Percentiles rank a stretch among this genome's conserved stretches.
These are phyloP conservation scores for Axis porcinus DNA, from an alignment of 2,113 vertebrate species.

Conservation along the genomic window DNA sequence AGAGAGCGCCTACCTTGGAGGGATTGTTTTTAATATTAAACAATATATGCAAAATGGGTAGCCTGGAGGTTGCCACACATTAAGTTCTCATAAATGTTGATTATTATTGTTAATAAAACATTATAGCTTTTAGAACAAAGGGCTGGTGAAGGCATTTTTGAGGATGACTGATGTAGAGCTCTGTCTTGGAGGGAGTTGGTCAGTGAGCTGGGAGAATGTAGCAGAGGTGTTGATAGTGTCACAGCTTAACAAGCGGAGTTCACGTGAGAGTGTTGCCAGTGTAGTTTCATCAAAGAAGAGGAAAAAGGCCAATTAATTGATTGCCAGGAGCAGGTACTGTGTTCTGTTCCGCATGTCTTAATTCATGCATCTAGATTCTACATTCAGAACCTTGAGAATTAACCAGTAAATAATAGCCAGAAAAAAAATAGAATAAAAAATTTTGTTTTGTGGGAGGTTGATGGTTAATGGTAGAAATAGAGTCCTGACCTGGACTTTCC, in stretches of 20 bases:
- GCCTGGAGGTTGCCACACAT: not conserved
- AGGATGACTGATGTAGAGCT: not conserved
- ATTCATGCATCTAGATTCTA: not conserved
- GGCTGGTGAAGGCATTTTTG: not conserved
- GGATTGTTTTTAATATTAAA: conserved; percentile 1
- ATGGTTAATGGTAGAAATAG: not conserved
- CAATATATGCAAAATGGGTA: not conserved
- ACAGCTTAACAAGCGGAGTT: not conserved
- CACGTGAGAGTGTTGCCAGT: not conserved
- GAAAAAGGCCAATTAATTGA: not conserved
- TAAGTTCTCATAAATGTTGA: not conserved
- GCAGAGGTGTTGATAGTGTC: not conserved
- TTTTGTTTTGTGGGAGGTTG: not conserved
- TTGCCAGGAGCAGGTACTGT: not conserved
- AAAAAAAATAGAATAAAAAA: not conserved
- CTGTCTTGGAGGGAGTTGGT: not conserved
- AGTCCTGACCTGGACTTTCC: not conserved
- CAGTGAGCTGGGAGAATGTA: not conserved
- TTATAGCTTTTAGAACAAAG: not conserved
- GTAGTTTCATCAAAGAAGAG: not conserved
- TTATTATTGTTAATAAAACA: not conserved
- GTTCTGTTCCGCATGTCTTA: not conserved
- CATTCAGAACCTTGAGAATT: not conserved
- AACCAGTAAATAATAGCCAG: not conserved
- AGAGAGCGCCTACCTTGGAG: not conserved